Base-by-base conservation (phyloP, 2,888 invertebrate genomes). In the Neelides folsomi region DNA sequence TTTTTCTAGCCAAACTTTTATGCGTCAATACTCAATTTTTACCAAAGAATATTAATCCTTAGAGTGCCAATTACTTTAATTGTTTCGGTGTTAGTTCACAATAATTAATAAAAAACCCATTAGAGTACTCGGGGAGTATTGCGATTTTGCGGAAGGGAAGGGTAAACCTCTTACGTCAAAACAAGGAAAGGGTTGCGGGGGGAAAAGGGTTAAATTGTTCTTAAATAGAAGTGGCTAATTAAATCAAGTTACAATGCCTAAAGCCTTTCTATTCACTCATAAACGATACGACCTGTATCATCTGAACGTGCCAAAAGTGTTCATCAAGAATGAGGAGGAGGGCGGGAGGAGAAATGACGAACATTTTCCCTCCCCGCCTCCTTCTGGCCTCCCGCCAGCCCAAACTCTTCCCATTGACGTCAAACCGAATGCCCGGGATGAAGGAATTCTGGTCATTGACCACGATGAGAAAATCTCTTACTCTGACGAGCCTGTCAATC, bases 241-340 rank as follows among this genome's bases (percentile, higher is more conserved):
- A 7, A 27, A 27, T 27, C 27, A 5, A 27, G 27, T 27, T 40
- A 57, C 12, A 45, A 80, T 80, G 79, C 79, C 79, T 62, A 72
- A 79, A 66, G 78, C 79, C 56, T 79, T 80, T 66, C 73, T 79
- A 48, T 76, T 79, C 66, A 78, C 78, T 15, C 78, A 78, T 68
- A 74, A 77, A 38, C 71, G 79, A 51, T 79, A 79, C 70, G 72
- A 72, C 64, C 47, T 50, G 52, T 51, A 52, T 27, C 39, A 47
- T 13, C n/a, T 34, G 38, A 47, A 41, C 13, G 45, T 36, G 16
- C 39, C 40, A 9, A 42, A 37, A 36, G 48, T 49, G n/a, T 27
- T 36, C 38, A 42, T 47, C 18, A 38, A 55, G 10, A 35, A 41
- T 8, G 47, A 54, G 12, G 35, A 38, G 44, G 49, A 46, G 34